phyloP scores from a whole-genome alignment of 2,113 vertebrate genomes.

The Todiramphus saurophagus region DNA sequence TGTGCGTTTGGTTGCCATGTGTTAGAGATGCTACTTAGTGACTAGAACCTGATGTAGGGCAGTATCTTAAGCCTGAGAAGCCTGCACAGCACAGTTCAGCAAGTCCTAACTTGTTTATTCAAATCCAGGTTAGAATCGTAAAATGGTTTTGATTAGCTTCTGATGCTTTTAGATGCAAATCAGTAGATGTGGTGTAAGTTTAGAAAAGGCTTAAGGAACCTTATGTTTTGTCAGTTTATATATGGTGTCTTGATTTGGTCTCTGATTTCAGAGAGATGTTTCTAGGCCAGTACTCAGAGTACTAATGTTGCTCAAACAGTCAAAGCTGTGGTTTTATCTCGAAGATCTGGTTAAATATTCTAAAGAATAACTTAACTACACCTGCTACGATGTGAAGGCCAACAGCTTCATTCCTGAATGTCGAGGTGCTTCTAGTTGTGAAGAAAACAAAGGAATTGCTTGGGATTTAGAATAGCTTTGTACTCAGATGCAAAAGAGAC shows the following conservation, averaged over 20 bases:
- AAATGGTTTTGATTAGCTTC: background rate
- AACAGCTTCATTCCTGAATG: background rate
- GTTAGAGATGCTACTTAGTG: background rate
- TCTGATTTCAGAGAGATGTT: background rate
- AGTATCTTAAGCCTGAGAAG: background rate
- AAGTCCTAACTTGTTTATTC: background rate
- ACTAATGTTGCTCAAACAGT: background rate
- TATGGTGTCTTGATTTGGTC: background rate
- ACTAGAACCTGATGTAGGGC: background rate
- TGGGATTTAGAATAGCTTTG: background rate
- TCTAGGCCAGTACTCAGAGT: background rate
- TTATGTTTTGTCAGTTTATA: background rate
- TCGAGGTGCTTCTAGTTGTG: background rate
- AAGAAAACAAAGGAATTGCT: background rate
- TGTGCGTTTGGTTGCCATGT: background rate
- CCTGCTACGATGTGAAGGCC: background rate
- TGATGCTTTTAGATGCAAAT: background rate
- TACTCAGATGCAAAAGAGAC: background rate
- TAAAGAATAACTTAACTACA: background rate
- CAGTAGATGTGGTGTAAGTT: background rate
- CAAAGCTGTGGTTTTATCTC: background rate
- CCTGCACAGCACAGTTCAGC: background rate
- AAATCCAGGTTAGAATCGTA: background rate
- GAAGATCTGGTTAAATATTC: background rate
- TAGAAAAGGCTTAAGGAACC: background rate